These are phyloP conservation scores for Drosophila ambigua DNA, from an alignment of 1,140 invertebrate genomes.

Conservation along the genomic window DNA sequence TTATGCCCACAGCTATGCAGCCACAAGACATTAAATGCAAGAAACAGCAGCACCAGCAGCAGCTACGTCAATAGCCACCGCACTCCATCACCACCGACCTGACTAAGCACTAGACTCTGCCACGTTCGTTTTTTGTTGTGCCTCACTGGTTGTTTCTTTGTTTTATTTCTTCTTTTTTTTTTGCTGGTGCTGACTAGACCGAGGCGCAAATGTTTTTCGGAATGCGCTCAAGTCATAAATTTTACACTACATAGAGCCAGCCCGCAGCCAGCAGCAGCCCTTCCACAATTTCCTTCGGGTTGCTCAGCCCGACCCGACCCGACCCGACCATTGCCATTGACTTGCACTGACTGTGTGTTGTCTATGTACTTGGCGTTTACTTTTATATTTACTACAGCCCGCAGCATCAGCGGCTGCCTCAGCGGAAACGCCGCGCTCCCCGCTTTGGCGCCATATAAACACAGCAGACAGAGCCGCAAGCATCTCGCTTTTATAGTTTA, in stretches of 20 bases:
- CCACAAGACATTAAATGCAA: slow-evolving; percentile 77
- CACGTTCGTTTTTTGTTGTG: slow-evolving; percentile 57
- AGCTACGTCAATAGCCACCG: slow-evolving; percentile 1
- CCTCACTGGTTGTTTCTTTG: not conserved
- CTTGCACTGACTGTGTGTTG: slow-evolving; percentile 73
- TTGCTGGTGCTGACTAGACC: slow-evolving; percentile 33
- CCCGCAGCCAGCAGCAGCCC: too few species aligned
- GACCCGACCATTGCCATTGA: slow-evolving; percentile 57
- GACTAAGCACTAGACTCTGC: slow-evolving; percentile 70
- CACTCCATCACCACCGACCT: slow-evolving; percentile 26
- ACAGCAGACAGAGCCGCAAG: slow-evolving; percentile 62
- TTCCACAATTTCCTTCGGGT: slow-evolving; percentile 26
- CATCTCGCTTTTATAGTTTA: slow-evolving; percentile 80
- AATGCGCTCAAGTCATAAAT: slow-evolving; percentile 80
- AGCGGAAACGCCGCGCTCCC: slow-evolving; percentile 2
- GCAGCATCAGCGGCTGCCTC: slow-evolving; percentile 23
- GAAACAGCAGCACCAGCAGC: slow-evolving; percentile 48
- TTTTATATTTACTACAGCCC: slow-evolving; percentile 69
- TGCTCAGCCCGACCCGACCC: too few species aligned
- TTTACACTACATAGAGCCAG: slow-evolving; percentile 63
- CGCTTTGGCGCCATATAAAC: slow-evolving; percentile 41
- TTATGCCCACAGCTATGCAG: slow-evolving; percentile 75
- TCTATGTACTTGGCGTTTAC: slow-evolving; percentile 73
- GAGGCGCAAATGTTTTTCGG: slow-evolving; percentile 78
- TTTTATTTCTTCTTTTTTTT: slow-evolving; percentile 14